phyloP scores from a whole-genome alignment of 2,797 vertebrate species.

The Acropternis orthonyx region DNA sequence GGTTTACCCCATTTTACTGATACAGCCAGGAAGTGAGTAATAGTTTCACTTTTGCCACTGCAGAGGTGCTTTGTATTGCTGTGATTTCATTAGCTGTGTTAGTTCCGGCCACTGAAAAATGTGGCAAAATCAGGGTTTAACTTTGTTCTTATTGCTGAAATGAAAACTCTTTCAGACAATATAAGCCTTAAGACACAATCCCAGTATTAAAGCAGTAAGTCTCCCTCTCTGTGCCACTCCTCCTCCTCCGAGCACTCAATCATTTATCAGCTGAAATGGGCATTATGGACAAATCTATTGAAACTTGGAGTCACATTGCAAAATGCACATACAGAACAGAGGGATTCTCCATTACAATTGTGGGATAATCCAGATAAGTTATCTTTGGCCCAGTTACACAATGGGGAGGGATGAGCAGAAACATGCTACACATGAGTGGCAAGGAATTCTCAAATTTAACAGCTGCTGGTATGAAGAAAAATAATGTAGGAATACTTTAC shows the following conservation, averaged over 20 bases:
- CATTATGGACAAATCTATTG: background rate
- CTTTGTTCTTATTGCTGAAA: background rate
- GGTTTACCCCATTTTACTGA: background rate
- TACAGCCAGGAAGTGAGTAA: background rate
- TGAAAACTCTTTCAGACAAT: background rate
- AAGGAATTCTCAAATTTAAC: background rate
- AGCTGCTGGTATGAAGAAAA: background rate
- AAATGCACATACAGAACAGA: background rate
- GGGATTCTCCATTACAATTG: background rate
- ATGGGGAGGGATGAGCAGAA: background rate
- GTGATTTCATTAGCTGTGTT: background rate
- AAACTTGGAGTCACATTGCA: background rate
- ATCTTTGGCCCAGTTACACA: background rate
- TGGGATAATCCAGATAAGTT: background rate
- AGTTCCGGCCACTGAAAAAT: background rate
- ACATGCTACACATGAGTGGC: fast-evolving
- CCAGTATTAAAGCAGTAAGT: background rate
- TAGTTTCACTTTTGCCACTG: background rate
- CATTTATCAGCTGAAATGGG: background rate
- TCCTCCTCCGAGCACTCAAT: background rate
- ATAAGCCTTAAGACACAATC: background rate
- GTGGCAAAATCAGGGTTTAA: background rate
- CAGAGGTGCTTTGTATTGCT: background rate
- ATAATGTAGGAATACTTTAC: background rate
- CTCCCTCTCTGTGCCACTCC: background rate